Base-by-base conservation (phyloP, 2,888 invertebrate species). In the Apeira syringaria region DNA sequence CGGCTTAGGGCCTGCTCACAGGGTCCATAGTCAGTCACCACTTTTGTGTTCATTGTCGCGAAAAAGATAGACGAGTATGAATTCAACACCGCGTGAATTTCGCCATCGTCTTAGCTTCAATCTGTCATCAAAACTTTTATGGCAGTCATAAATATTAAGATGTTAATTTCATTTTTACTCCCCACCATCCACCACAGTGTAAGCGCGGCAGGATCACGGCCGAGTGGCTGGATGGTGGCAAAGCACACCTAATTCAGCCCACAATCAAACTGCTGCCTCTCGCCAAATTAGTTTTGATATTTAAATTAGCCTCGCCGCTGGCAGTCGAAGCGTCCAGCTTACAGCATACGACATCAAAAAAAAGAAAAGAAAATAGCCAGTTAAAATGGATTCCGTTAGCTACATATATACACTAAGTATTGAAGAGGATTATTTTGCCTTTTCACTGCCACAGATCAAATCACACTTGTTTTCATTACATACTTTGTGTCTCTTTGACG, bases 201-300 rank as follows among this genome's bases (percentile, higher is more conserved):
- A 3, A 24, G 31, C 39, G 20, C 41, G 39, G 39, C 17, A 27
- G 37, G 7, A 20, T 24, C 24, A 20, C 26, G 33, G 33, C 35
- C 18, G 45, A 47, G 30, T 48, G 53, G 40, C 49, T 50, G 49
- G 51, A 47, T 38, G 51, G 53, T 40, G 50, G 53, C 11, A 18
- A 34, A 61, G 59, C 55, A 61, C 71, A 70, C 72, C 68, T 76
- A 76, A 78, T 79, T 74, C 74, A 64, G 62, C 56, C 69, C 67
- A 74, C 80, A 85, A 83, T 83, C 83, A 80, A 82, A 80, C 75
- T 69, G 75, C 73, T 56, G 66, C 71, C 81, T 78, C 77, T 69
- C 68, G 61, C 68, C 80, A 79, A 85, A 86, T 87, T 85, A 85
- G 84, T 87, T 87, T 85, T 81, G 80, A 86, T 86, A 87, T 87